Percentiles rank a stretch among this genome's conserved stretches.
phyloP scores from a whole-genome alignment of 2,888 invertebrate species.

The Ferdinandea cuprea region DNA sequence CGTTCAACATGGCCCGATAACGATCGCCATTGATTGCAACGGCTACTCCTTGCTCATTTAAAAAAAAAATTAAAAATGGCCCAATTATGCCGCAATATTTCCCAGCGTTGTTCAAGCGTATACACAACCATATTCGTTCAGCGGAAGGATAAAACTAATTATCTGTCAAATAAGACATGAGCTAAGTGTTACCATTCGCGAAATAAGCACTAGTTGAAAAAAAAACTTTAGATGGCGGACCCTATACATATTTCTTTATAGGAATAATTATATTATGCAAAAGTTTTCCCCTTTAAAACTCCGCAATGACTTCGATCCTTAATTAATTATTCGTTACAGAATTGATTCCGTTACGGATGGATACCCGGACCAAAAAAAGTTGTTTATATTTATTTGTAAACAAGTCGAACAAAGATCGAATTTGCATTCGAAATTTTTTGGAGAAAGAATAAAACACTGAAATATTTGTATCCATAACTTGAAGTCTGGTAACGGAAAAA shows the following conservation, averaged over 20 bases:
- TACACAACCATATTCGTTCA: too few relatives aligned
- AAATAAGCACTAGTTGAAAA: constrained; percentile 43
- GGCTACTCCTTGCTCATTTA: too few relatives aligned
- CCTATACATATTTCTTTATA: background rate
- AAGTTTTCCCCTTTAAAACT: constrained; percentile 28
- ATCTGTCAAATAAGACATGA: too few relatives aligned
- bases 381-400: constrained; percentile 25
- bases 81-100: too few relatives aligned
- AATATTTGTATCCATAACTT: constrained; percentile 35
- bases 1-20: too few relatives aligned
- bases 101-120: too few relatives aligned
- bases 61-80: too few relatives aligned
- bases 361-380: background rate
- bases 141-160: too few relatives aligned
- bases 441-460: constrained; percentile 26
- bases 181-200: too few relatives aligned
- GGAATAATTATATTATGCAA: constrained; percentile 61
- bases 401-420: constrained; percentile 52
- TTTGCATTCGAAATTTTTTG: constrained; percentile 49
- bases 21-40: too few relatives aligned
- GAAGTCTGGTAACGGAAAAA: background rate
- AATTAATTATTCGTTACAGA: constrained; percentile 61
- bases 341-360: constrained; percentile 14
- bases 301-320: constrained; percentile 53
- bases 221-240: background rate